Evolutionary conservation across 1,140 invertebrate species (phyloP).

Genomic region (Nasonia longicornis): DNA sequence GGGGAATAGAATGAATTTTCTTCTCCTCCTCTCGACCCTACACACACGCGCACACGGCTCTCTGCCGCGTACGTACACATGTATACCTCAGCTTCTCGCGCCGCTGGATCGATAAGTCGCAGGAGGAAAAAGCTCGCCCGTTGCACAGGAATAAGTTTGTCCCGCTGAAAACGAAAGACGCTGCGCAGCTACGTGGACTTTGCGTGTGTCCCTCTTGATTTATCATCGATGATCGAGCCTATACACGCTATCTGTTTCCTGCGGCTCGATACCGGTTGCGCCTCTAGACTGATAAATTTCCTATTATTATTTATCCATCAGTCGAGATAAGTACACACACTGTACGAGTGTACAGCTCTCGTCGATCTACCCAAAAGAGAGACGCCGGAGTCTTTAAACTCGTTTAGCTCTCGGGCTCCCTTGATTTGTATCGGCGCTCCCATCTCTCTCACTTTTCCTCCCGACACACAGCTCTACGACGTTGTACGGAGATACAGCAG

Average conservation of each 20-base stretch:
- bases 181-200: slow-evolving; percentile 47
- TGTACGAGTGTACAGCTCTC: no score
- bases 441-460: neutral
- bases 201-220: slow-evolving; percentile 53
- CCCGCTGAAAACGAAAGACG: slow-evolving; percentile 45
- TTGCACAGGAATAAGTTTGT: slow-evolving; percentile 49
- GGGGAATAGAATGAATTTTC: slow-evolving; percentile 43
- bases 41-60: neutral
- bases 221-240: slow-evolving; percentile 54
- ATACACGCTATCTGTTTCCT: slow-evolving; percentile 10
- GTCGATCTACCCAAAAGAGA: neutral
- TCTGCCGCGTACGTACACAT: neutral
- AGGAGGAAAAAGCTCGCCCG: slow-evolving; percentile 32
- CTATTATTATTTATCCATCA: no score
- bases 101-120: slow-evolving; percentile 44
- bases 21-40: slow-evolving; percentile 24
- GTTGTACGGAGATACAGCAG: neutral
- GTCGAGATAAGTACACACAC: no score
- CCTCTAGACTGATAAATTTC: slow-evolving; percentile 24
- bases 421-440: slow-evolving; percentile 48
- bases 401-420: slow-evolving; percentile 49
- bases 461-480: neutral
- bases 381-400: slow-evolving; percentile 54
- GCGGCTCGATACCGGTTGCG: neutral
- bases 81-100: neutral